A percentile compares a stretch with the other conserved stretches of the same genome.
Conservation (phyloP, 2,888 invertebrate species). For the Boloria selene region DNA sequence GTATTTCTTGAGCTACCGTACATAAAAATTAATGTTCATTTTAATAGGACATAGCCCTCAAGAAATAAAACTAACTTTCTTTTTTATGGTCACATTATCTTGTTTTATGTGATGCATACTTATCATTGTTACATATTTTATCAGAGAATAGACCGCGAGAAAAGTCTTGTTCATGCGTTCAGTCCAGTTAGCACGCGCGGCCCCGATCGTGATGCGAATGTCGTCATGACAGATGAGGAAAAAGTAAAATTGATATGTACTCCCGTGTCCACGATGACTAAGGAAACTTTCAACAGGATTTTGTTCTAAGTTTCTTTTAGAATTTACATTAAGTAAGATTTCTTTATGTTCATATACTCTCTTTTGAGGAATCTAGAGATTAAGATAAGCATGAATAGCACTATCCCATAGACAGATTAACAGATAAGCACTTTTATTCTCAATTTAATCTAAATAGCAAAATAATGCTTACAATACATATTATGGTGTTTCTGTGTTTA, state of each 20-base stretch:
- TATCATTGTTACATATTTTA: constrained; percentile 44
- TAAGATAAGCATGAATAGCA: neutral
- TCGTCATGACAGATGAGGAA: constrained; percentile 69
- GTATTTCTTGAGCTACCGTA: neutral
- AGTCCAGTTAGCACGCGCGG: constrained; percentile 68
- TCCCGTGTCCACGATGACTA: constrained; percentile 60
- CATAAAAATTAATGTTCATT: constrained; percentile 16
- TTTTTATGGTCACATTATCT: constrained; percentile 36
- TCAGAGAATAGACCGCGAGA: constrained; percentile 42
- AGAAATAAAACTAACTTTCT: constrained; percentile 33
- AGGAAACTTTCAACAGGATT: constrained; percentile 77
- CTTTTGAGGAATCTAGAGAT: neutral
- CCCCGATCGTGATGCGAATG: constrained; percentile 77
- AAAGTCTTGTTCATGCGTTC: constrained; percentile 41
- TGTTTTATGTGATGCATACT: constrained; percentile 40
- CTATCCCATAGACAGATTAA: too few relatives aligned
- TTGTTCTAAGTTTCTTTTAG: constrained; percentile 44
- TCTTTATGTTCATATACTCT: constrained; percentile 5
- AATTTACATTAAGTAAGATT: constrained; percentile 38
- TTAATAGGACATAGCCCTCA: constrained; percentile 19
- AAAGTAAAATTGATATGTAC: constrained; percentile 78
- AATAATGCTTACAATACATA: too few relatives aligned
- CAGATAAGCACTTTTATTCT: too few relatives aligned
- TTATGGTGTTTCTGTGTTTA: too few relatives aligned
- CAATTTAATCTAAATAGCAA: too few relatives aligned